phyloP scores from a whole-genome alignment of 37 sponge, comb jelly and placozoan species.

The Ianthella basta region DNA sequence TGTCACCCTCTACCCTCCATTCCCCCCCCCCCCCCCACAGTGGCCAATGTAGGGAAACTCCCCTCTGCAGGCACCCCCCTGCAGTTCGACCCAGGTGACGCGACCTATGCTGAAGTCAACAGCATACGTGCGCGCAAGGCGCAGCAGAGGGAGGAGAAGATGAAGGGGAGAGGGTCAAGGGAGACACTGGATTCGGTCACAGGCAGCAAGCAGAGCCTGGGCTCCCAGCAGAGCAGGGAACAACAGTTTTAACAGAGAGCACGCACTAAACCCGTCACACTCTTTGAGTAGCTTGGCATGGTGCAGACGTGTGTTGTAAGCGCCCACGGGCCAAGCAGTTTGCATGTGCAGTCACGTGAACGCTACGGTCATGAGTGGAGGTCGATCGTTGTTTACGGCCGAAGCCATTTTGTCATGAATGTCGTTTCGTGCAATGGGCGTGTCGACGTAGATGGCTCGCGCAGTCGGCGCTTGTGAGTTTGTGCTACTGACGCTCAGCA shows the following conservation, averaged over 20 bases:
- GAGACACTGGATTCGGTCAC: neutral
- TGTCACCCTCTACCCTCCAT: neutral
- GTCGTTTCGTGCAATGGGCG: neutral
- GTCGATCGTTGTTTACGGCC: too few species aligned
- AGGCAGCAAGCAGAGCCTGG: neutral
- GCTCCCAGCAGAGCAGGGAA: neutral
- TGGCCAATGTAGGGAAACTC: slow-evolving; percentile 1
- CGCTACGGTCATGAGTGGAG: too few species aligned
- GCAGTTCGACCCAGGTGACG: slow-evolving; percentile 37
- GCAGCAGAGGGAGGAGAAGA: slow-evolving; percentile 32
- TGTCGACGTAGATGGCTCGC: neutral
- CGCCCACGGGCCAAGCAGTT: too few species aligned
- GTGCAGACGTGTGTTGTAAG: too few species aligned
- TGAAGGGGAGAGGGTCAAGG: neutral
- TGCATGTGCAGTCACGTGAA: too few species aligned
- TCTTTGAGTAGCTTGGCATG: too few species aligned
- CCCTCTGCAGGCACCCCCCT: neutral
- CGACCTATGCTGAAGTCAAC: slow-evolving; percentile 50
- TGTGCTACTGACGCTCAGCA: too few species aligned
- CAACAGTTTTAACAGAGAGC: too few species aligned
- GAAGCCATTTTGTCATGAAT: too few species aligned
- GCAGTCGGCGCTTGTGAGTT: neutral
- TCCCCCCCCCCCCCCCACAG: neutral
- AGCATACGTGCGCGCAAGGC: slow-evolving; percentile 45
- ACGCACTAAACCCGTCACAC: too few species aligned